These are phyloP conservation scores for Coenobita brevimanus DNA, from an alignment of 1,140 invertebrate genomes.

Conservation along the genomic window DNA sequence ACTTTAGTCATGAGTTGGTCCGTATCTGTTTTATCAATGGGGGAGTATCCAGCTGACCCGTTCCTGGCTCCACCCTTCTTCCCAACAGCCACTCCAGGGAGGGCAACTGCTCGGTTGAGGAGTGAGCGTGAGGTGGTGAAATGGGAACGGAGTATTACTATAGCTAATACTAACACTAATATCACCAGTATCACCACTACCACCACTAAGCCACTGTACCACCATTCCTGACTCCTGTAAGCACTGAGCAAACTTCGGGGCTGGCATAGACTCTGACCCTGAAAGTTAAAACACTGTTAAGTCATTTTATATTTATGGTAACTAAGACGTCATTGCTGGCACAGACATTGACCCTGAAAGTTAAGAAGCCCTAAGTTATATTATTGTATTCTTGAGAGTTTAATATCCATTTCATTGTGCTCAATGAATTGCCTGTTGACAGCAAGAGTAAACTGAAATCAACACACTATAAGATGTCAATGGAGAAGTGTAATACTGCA, in stretches of 20 bases:
- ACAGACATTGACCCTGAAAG: no score
- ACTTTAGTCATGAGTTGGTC: constrained; percentile 40
- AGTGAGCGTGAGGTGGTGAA: neutral
- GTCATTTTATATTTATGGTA: no score
- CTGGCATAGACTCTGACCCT: constrained; percentile 47
- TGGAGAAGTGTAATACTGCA: no score
- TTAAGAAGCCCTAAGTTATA: no score
- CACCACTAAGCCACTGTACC: constrained; percentile 28
- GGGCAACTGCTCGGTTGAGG: neutral
- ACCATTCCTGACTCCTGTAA: constrained; percentile 31
- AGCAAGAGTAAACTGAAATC: no score
- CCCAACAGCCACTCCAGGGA: neutral
- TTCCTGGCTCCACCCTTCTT: constrained; percentile 21
- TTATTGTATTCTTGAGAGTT: no score
- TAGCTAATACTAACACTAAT: constrained; percentile 31
- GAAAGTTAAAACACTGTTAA: no score
- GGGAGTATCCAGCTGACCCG: neutral
- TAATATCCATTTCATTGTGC: no score
- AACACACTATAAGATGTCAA: no score
- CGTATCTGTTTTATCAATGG: constrained; percentile 13
- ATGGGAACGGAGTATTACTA: constrained; percentile 26
- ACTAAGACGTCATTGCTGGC: no score
- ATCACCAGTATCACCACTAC: constrained; percentile 31
- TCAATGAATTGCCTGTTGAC: no score
- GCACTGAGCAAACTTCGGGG: constrained; percentile 15